Conservation (phyloP, 2,113 vertebrate genomes). For the Myrmecobius fasciatus region DNA sequence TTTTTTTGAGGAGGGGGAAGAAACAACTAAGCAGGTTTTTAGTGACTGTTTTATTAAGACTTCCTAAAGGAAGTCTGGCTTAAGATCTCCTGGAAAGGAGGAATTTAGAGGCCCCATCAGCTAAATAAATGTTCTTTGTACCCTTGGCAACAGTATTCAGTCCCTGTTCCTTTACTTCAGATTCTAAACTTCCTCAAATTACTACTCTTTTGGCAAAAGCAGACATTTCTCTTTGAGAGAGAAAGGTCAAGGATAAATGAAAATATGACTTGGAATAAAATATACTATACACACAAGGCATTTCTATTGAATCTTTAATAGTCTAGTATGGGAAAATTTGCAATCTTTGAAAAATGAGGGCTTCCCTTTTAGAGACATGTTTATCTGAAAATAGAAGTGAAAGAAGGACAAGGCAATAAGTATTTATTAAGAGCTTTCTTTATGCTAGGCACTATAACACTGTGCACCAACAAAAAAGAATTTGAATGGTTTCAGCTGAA, state of each 20-base stretch:
- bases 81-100: conserved; percentile 38
- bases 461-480: background rate
- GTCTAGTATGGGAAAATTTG: conserved; percentile 3
- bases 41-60: conserved; percentile 28
- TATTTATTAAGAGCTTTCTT: background rate
- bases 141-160: background rate
- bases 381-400: background rate
- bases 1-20: background rate
- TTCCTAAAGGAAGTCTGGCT: conserved; percentile 4
- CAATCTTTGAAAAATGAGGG: conserved; percentile 11
- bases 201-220: conserved; percentile 24
- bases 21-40: background rate
- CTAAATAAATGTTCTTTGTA: conserved; percentile 43
- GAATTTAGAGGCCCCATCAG: background rate
- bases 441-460: background rate
- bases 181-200: conserved; percentile 45
- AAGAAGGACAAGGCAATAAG: background rate
- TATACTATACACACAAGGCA: background rate
- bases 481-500: too few species aligned
- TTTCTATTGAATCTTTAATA: conserved; percentile 1
- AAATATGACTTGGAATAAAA: conserved; percentile 38
- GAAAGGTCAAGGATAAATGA: conserved; percentile 42
- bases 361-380: background rate
- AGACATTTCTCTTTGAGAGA: conserved; percentile 33
- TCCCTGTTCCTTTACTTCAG: conserved; percentile 21